Base-by-base conservation (phyloP, 1,140 invertebrate species). In the Sitophilus oryzae region DNA sequence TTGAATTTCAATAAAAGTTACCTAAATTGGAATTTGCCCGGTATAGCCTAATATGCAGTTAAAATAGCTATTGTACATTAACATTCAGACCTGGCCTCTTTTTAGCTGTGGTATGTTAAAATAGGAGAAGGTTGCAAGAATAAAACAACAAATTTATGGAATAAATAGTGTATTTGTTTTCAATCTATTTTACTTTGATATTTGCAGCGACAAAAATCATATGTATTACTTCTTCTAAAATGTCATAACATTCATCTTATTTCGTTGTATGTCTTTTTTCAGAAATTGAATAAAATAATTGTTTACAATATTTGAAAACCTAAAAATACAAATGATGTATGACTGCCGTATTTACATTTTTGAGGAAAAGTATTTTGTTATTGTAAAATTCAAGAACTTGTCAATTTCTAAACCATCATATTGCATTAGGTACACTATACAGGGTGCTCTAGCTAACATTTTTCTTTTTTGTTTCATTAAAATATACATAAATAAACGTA, bases 151-250 rank as follows among this genome's bases (percentile, higher is more conserved):
- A n/a, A 11, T 47, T 34, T 16, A 47, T 34, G 23, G 45, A 47
- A 47, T 47, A 47, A 47, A 47, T 47, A 47, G 19, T 47, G 45
- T 14, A 47, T 47, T 47, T 47, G 25, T 20, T 43, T 47, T 47
- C 16, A 23, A 47, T 23, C 45, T 47, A 47, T 47, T 30, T 34
- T 9, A 44, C 5, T 9, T 47, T 47, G 45, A 47, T 47, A 47
- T 47, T 21, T 21, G 10, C 21, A 21, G 41, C 41, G 10, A n/a
- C 14, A 19, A n/a, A 19, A 19, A 30, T 6, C 11, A 30, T 30
- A 5, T 11, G 11, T 11, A 30, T 30, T 30, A 30, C 5, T 30
- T 5, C 11, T 30, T 6, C 25, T 30, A 30, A 30, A 30, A 30
- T 30, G 5, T n/a, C n/a, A n/a, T 30, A 30, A 30, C 25, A 30